A percentile compares a stretch with the other conserved stretches of the same genome.
Conservation (phyloP, 1,140 invertebrate species). For the Mactra quadrangularis region DNA sequence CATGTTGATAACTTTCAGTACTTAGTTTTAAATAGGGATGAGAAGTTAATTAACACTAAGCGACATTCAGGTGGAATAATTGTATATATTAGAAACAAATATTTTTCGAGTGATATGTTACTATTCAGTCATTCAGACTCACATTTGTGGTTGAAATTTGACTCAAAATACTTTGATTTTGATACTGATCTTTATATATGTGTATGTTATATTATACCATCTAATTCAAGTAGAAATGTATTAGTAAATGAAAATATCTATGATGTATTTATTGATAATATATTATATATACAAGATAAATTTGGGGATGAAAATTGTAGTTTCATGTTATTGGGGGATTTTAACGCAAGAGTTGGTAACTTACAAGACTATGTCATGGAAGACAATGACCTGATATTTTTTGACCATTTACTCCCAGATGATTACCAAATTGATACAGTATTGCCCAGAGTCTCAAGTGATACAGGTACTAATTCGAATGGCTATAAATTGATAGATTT, state of each 20-base stretch:
- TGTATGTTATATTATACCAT: not conserved
- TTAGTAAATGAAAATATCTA: not conserved
- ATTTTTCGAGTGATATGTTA: not conserved
- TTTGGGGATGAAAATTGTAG: not conserved
- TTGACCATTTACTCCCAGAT: not conserved
- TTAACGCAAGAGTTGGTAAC: not conserved
- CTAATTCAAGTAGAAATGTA: not conserved
- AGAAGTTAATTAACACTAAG: too few species aligned
- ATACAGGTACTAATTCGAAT: not conserved
- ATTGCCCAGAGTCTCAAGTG: not conserved
- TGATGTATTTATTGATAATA: not conserved
- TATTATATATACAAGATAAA: not conserved
- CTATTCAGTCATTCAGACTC: not conserved
- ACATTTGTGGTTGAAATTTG: not conserved
- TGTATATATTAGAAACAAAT: conserved; percentile 5
- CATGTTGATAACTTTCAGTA: too few species aligned
- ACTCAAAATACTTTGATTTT: not conserved
- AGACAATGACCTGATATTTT: not conserved
- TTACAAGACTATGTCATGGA: conserved; percentile 1
- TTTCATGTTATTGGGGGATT: not conserved
- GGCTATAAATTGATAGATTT: not conserved
- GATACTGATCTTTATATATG: not conserved
- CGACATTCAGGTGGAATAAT: too few species aligned
- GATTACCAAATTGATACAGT: not conserved
- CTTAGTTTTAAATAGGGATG: too few species aligned